phyloP scores from a whole-genome alignment of 2,888 invertebrate species.

The Mythimna loreyi region DNA sequence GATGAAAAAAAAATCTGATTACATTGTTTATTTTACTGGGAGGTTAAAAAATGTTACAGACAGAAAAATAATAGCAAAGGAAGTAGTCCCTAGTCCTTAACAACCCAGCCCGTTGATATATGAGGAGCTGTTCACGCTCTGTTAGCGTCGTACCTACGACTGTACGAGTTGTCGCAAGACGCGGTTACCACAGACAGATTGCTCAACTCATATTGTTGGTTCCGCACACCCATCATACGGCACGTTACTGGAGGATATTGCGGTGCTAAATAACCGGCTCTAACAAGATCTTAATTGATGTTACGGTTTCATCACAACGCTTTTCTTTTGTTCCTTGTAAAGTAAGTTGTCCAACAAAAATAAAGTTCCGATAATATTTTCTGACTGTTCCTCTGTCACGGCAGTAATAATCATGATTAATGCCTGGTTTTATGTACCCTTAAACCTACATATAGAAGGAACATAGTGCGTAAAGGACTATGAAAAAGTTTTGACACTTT shows the following conservation, averaged over 20 bases:
- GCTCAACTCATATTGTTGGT: slow-evolving; percentile 63
- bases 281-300: slow-evolving; percentile 53
- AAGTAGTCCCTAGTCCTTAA: slow-evolving; percentile 1
- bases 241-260: slow-evolving; percentile 43
- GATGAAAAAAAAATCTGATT: neutral
- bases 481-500: neutral
- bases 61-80: slow-evolving; percentile 8
- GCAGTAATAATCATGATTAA: neutral
- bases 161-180: slow-evolving; percentile 59
- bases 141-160: slow-evolving; percentile 51
- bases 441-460: neutral
- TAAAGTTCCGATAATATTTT: neutral
- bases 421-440: neutral
- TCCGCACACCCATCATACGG: slow-evolving; percentile 53
- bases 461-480: neutral
- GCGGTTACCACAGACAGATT: slow-evolving; percentile 61
- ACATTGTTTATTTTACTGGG: neutral
- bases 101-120: slow-evolving; percentile 54
- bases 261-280: slow-evolving; percentile 56
- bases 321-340: slow-evolving; percentile 25
- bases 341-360: slow-evolving; percentile 6
- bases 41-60: neutral
- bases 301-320: slow-evolving; percentile 15
- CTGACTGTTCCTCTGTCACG: neutral
- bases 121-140: slow-evolving; percentile 54